These are phyloP conservation scores for Agelas oroides DNA, from an alignment of 37 sponge, comb jelly and placozoan genomes.

Conservation along the genomic window DNA sequence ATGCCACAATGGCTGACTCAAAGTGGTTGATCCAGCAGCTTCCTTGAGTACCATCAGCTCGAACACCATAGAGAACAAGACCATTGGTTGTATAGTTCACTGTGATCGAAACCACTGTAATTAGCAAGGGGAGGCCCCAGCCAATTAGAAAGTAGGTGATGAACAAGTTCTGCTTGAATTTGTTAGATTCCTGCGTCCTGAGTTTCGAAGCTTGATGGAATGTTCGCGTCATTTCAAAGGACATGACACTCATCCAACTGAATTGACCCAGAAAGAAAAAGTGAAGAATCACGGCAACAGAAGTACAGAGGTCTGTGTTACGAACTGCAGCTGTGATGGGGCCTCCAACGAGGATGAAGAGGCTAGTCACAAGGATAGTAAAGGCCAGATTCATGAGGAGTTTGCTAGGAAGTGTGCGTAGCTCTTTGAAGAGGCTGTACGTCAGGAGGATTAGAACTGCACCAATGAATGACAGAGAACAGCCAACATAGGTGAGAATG, in stretches of 20 bases:
- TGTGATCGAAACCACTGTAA: not conserved
- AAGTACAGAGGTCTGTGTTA: constrained; percentile 2
- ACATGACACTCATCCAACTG: constrained; percentile 63
- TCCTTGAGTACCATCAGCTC: constrained; percentile 15
- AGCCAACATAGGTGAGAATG: constrained; percentile 54
- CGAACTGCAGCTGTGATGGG: not conserved
- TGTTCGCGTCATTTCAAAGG: constrained; percentile 16
- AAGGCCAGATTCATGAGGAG: constrained; percentile 55
- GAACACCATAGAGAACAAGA: constrained; percentile 47
- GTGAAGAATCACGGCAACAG: constrained; percentile 49
- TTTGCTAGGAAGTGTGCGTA: constrained; percentile 50
- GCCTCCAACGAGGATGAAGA: constrained; percentile 28
- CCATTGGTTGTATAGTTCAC: constrained; percentile 42
- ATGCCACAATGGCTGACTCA: constrained; percentile 1
- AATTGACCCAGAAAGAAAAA: constrained; percentile 52
- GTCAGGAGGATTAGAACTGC: constrained; percentile 46
- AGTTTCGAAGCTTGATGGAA: not conserved
- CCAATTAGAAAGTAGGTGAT: constrained; percentile 44
- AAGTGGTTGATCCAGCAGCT: constrained; percentile 46
- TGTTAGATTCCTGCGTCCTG: not conserved
- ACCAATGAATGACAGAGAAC: constrained; percentile 59
- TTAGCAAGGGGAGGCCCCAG: constrained; percentile 39
- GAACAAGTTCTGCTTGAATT: not conserved
- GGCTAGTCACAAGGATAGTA: constrained; percentile 23
- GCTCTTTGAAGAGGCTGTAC: constrained; percentile 58